Conservation (phyloP, 2,113 vertebrate species). For the Silurus asotus region DNA sequence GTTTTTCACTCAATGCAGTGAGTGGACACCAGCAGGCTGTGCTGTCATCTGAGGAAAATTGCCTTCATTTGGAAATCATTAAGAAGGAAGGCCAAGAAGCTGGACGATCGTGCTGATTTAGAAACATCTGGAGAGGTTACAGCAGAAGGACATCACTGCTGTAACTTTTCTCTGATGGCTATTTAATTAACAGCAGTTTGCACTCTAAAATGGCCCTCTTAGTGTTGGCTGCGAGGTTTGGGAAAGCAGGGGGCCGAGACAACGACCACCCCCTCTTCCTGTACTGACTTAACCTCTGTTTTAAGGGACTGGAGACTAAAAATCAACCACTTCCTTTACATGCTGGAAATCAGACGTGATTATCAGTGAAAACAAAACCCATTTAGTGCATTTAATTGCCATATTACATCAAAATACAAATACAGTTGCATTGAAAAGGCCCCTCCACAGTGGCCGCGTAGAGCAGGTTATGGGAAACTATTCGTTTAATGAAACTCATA, state of each 20-base stretch:
- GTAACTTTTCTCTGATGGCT: slow-evolving; percentile 36
- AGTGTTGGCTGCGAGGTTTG: slow-evolving; percentile 25
- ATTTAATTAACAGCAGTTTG: slow-evolving; percentile 53
- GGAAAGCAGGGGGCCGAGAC: slow-evolving; percentile 28
- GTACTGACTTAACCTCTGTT: slow-evolving; percentile 36
- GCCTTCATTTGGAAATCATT: slow-evolving; percentile 48
- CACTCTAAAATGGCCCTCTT: slow-evolving; percentile 35
- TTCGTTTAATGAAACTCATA: too few species aligned
- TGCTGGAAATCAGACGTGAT: background rate
- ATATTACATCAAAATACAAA: too few species aligned
- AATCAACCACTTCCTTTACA: slow-evolving; percentile 13
- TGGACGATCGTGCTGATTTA: slow-evolving; percentile 36
- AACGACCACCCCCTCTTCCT: slow-evolving; percentile 37
- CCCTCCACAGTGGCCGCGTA: too few species aligned
- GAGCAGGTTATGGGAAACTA: too few species aligned
- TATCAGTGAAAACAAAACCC: too few species aligned
- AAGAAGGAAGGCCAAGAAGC: slow-evolving; percentile 23
- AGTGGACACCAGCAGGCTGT: background rate
- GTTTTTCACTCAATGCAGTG: background rate
- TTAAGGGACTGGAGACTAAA: slow-evolving; percentile 6
- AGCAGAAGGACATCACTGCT: slow-evolving; percentile 1
- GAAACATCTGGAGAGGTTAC: slow-evolving; percentile 48
- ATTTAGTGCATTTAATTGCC: too few species aligned
- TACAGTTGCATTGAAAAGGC: too few species aligned
- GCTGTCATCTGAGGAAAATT: background rate